A percentile compares a stretch with the other conserved stretches of the same genome.
phyloP scores from a whole-genome alignment of 2,888 invertebrate genomes.

The Scaptomyza cyrtandrae region DNA sequence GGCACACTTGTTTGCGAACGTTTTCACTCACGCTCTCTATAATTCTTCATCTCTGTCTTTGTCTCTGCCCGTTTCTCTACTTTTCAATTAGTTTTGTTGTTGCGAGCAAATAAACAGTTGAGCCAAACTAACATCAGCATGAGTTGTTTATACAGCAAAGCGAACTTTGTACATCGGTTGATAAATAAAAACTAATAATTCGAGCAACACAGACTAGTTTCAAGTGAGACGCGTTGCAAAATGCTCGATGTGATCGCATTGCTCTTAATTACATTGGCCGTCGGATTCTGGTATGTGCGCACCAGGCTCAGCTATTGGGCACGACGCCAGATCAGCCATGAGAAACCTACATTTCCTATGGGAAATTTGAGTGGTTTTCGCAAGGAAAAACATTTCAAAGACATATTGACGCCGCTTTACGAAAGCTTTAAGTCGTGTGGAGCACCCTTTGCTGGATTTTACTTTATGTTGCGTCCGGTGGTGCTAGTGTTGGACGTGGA shows the following conservation, averaged over 20 bases:
- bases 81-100: slow-evolving; percentile 1
- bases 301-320: slow-evolving; percentile 68
- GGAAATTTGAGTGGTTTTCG: slow-evolving; percentile 66
- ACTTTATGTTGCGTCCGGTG: slow-evolving; percentile 69
- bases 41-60: no score
- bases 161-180: slow-evolving; percentile 35
- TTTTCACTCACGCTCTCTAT: not conserved
- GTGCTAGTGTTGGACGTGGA: slow-evolving; percentile 68
- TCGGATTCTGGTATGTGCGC: slow-evolving; percentile 64
- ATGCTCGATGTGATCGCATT: slow-evolving; percentile 69
- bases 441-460: slow-evolving; percentile 72
- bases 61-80: not conserved
- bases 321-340: slow-evolving; percentile 59
- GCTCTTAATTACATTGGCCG: slow-evolving; percentile 50
- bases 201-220: slow-evolving; percentile 38
- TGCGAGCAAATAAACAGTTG: not conserved
- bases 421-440: slow-evolving; percentile 46
- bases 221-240: slow-evolving; percentile 31
- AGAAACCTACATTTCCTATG: slow-evolving; percentile 60
- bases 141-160: slow-evolving; percentile 10
- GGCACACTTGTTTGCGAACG: not conserved
- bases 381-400: slow-evolving; percentile 51
- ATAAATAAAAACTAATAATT: slow-evolving; percentile 5
- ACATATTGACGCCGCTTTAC: slow-evolving; percentile 65
- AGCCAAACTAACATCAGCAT: slow-evolving; percentile 12